Percentiles rank a stretch among this genome's conserved stretches.
These are phyloP conservation scores for Forbesichthys papilliferus DNA, from an alignment of 2,113 vertebrate genomes.

Conservation along the genomic window DNA sequence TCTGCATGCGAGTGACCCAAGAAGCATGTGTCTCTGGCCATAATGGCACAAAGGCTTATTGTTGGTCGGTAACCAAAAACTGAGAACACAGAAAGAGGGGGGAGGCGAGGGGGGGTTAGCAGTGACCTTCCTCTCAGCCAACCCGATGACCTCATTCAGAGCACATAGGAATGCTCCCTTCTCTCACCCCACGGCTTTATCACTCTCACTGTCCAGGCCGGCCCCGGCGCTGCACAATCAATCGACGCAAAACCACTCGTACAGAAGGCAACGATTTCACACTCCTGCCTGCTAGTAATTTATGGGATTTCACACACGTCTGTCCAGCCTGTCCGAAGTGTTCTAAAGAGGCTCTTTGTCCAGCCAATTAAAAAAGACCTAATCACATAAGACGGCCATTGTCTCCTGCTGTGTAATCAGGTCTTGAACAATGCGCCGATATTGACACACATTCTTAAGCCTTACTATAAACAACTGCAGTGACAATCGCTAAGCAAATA, in stretches of 20 bases:
- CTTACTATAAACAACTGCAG: slow-evolving; percentile 29
- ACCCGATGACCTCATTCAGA: slow-evolving; percentile 77
- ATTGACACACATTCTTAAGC: slow-evolving; percentile 46
- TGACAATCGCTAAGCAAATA: slow-evolving; percentile 25
- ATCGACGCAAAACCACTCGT: slow-evolving; percentile 51
- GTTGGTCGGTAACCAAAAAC: slow-evolving; percentile 47
- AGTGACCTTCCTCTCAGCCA: slow-evolving; percentile 59
- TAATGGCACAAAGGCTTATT: slow-evolving; percentile 60
- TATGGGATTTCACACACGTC: slow-evolving; percentile 30
- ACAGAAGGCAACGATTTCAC: slow-evolving; percentile 16
- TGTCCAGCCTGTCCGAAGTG: slow-evolving; percentile 18
- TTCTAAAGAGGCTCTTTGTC: slow-evolving; percentile 57
- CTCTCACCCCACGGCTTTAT: slow-evolving; percentile 41
- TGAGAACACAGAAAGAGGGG: slow-evolving; percentile 23
- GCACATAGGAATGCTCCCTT: slow-evolving; percentile 64
- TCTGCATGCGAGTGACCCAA: not conserved
- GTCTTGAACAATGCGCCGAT: slow-evolving; percentile 47
- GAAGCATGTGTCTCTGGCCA: not conserved
- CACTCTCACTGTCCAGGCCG: slow-evolving; percentile 41
- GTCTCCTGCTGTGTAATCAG: slow-evolving; percentile 50
- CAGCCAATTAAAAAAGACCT: slow-evolving; percentile 54
- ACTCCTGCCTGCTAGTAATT: slow-evolving; percentile 47
- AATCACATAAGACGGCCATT: slow-evolving; percentile 54
- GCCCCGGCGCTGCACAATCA: slow-evolving; percentile 50
- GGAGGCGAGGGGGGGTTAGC: slow-evolving; percentile 36